phyloP scores from a whole-genome alignment of 2,113 vertebrate species.

The Sylvia atricapilla region DNA sequence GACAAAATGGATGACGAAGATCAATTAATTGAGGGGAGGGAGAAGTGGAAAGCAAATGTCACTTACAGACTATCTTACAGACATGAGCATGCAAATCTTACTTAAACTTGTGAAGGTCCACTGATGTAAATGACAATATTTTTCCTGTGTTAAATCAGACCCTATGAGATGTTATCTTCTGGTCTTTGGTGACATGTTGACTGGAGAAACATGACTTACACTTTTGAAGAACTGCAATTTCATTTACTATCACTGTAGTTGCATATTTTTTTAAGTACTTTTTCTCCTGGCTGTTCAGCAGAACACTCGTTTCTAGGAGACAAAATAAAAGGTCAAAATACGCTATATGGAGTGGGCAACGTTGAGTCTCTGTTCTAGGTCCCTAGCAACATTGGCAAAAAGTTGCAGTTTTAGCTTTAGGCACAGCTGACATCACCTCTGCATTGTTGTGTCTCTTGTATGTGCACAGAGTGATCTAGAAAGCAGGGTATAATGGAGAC shows the following conservation, averaged over 20 bases:
- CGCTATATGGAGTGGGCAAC: not conserved
- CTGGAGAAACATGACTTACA: not conserved
- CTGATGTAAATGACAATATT: not conserved
- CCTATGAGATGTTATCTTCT: not conserved
- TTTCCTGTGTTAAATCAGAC: not conserved
- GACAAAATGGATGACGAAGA: not conserved
- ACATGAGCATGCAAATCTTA: not conserved
- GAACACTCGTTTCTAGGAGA: not conserved
- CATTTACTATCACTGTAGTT: not conserved
- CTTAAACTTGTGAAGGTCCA: not conserved
- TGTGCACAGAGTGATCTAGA: slow-evolving; percentile 44
- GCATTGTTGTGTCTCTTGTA: slow-evolving; percentile 57
- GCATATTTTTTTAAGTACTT: not conserved
- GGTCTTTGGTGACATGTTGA: not conserved
- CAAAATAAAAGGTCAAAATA: not conserved
- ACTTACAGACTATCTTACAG: not conserved
- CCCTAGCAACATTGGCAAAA: slow-evolving; percentile 40
- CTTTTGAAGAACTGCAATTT: not conserved
- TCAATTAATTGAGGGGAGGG: not conserved
- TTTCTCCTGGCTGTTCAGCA: not conserved
- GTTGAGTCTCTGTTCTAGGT: not conserved
- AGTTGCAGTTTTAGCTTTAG: slow-evolving; percentile 44
- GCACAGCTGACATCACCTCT: slow-evolving; percentile 50
- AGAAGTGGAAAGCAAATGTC: not conserved
- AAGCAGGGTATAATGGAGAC: slow-evolving; percentile 45